Percentiles rank a stretch among this genome's conserved stretches.
These are phyloP conservation scores for Drosophila saltans DNA, from an alignment of 1,140 invertebrate species.

Conservation along the genomic window DNA sequence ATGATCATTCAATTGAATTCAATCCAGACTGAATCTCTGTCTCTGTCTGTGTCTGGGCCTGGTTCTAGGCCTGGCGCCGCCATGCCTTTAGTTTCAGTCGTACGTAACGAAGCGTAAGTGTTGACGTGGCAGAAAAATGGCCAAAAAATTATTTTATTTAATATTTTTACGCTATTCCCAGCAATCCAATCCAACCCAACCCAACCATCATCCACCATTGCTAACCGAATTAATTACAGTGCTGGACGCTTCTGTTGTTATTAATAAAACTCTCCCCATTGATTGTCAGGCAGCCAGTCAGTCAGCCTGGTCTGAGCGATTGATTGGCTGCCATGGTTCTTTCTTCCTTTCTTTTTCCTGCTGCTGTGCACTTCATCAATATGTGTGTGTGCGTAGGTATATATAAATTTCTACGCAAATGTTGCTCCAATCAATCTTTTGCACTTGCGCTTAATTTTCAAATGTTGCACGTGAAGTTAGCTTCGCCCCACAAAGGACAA, in stretches of 20 bases:
- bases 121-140: slow-evolving; percentile 78
- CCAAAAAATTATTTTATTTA: slow-evolving; percentile 71
- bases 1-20: slow-evolving; percentile 14
- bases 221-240: slow-evolving; percentile 65
- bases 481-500: slow-evolving; percentile 9
- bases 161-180: slow-evolving; percentile 53
- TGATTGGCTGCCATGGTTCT: slow-evolving; percentile 51
- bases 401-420: slow-evolving; percentile 47
- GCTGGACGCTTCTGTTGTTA: slow-evolving; percentile 31
- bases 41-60: slow-evolving; percentile 6
- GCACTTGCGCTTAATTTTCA: slow-evolving; percentile 71
- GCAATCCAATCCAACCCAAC: no score
- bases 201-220: slow-evolving; percentile 9
- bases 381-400: slow-evolving; percentile 5
- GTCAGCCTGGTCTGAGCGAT: slow-evolving; percentile 28
- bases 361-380: slow-evolving; percentile 65
- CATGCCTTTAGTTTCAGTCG: slow-evolving; percentile 35
- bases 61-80: slow-evolving; percentile 20
- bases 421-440: slow-evolving; percentile 76
- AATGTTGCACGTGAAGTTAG: slow-evolving; percentile 40
- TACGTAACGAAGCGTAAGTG: slow-evolving; percentile 78
- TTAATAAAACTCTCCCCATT: slow-evolving; percentile 43
- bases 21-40: slow-evolving; percentile 16
- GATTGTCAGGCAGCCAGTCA: slow-evolving; percentile 13
- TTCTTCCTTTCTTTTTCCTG: slow-evolving; percentile 7